Percentiles rank a stretch among this genome's conserved stretches.
phyloP scores from a whole-genome alignment of 2,113 vertebrate genomes.

The Cavia aperea region DNA sequence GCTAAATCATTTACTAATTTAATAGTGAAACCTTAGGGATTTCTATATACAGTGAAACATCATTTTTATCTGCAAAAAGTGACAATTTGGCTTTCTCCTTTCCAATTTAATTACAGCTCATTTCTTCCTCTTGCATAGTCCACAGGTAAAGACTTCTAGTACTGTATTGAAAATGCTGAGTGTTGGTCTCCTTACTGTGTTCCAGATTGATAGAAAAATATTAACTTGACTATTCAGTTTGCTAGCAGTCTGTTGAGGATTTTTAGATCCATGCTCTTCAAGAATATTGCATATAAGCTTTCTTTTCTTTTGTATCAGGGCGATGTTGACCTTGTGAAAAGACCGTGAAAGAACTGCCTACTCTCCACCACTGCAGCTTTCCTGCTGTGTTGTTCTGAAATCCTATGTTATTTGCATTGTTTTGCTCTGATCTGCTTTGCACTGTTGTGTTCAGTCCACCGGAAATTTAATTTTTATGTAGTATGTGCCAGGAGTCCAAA shows the following conservation, averaged over 20 bases:
- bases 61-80: too few species aligned
- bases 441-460: neutral
- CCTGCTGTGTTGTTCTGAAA: too few species aligned
- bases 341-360: neutral
- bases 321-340: neutral
- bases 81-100: too few species aligned
- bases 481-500: neutral
- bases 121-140: too few species aligned
- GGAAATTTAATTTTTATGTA: neutral
- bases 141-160: too few species aligned
- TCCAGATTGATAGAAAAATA: neutral
- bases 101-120: too few species aligned
- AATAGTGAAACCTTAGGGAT: neutral
- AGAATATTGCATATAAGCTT: neutral
- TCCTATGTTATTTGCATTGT: too few species aligned
- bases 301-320: neutral
- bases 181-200: too few species aligned
- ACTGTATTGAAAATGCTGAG: too few species aligned
- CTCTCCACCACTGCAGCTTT: too few species aligned
- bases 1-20: neutral
- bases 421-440: too few species aligned
- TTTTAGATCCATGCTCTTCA: neutral
- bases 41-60: too few species aligned
- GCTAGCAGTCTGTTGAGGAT: neutral
- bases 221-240: neutral